Conservation (phyloP, 2,888 invertebrate genomes). For the Auanema sp. region DNA sequence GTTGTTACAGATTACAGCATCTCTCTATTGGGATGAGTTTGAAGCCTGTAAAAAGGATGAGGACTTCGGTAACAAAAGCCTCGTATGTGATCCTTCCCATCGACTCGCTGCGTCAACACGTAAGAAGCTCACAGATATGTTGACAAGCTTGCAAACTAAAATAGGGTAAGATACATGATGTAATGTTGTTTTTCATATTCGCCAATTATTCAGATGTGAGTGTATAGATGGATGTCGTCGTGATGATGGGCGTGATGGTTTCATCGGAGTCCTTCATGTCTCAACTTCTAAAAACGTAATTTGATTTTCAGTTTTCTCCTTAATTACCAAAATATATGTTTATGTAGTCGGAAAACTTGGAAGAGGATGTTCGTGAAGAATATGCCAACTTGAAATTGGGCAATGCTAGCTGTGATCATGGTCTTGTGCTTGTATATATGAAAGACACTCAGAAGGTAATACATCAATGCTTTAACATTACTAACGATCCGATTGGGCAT, state of each 20-base stretch:
- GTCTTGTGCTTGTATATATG: slow-evolving; percentile 56
- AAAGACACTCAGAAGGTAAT: slow-evolving; percentile 51
- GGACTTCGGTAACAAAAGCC: slow-evolving; percentile 39
- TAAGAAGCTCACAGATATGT: slow-evolving; percentile 37
- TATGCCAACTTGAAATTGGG: slow-evolving; percentile 51
- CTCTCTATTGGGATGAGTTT: slow-evolving; percentile 36
- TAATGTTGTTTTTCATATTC: not conserved
- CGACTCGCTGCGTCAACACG: slow-evolving; percentile 39
- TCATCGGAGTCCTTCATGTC: slow-evolving; percentile 51
- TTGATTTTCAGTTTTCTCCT: not conserved
- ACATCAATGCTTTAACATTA: too few relatives aligned
- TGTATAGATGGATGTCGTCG: slow-evolving; percentile 45
- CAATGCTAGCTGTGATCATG: slow-evolving; percentile 57
- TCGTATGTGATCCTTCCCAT: slow-evolving; percentile 45
- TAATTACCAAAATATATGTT: slow-evolving; percentile 8
- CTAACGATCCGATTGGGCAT: too few relatives aligned
- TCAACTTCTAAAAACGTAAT: slow-evolving; percentile 44
- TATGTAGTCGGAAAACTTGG: slow-evolving; percentile 42
- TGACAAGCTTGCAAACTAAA: slow-evolving; percentile 37
- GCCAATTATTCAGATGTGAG: slow-evolving; percentile 35
- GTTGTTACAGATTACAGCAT: slow-evolving; percentile 16
- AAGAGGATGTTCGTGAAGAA: slow-evolving; percentile 48
- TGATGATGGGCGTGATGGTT: slow-evolving; percentile 42
- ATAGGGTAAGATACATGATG: slow-evolving; percentile 29
- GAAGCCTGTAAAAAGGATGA: slow-evolving; percentile 36